Base-by-base conservation (phyloP, 2,888 invertebrate species). In the Thymelicus acteon region DNA sequence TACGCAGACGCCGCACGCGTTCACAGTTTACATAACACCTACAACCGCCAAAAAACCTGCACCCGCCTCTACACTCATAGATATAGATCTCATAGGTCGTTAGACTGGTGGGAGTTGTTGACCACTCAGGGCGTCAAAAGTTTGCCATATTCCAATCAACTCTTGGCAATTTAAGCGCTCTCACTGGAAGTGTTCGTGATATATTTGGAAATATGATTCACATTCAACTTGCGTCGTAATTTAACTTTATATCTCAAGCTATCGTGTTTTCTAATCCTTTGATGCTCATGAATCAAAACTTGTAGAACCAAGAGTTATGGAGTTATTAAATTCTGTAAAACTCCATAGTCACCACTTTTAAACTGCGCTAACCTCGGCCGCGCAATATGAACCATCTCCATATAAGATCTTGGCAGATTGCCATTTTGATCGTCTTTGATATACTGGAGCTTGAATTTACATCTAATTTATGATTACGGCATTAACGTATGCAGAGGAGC, bases 361-460 rank as follows among this genome's bases (percentile, higher is more conserved):
- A 69, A 69, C 57, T 69, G 63, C 69, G 69, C 58, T 47, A 63
- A 47, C 39, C 39, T 24, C 48, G 58, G 48, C 48, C 48, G 39
- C 63, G 62, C 63, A 63, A 57, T 69, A 63, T 63, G 58, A 49
- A 37, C 58, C n/a, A 40, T 64, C 63, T 63, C 58, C 63, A 24
- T 70, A 60, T 64, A 70, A 49, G 63, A 70, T 70, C 40, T 70
- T 70, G 69, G 69, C 69, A 60, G 63, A 60, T 64, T 64, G 69
- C 69, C 69, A 70, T 49, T 69, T 60, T 64, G 69, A 64, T 70
- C 69, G 58, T 44, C 63, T 64, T 63, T 70, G 69, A 70, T 70
- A 70, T 70, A 64, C 63, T 49, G 69, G 69, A 49, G 63, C 58
- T 40, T 58, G 69, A 70, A 70, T 63, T 69, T 64, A 64, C 64